Percentiles rank a stretch among this genome's conserved stretches.
Conservation (phyloP, 2,797 vertebrate species). For the Mus spretus region DNA sequence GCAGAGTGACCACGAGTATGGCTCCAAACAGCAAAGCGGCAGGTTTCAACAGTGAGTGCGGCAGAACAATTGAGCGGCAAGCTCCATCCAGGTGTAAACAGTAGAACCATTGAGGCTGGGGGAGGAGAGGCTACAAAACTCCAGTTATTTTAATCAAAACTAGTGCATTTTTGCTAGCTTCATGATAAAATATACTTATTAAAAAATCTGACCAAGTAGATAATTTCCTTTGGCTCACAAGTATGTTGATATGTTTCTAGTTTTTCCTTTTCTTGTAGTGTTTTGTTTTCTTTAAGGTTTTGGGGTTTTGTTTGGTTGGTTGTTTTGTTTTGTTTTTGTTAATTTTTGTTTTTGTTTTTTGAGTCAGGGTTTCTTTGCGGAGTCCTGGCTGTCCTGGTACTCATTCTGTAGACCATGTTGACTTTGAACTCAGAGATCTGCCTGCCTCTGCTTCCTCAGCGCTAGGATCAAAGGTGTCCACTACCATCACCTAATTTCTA, state of each 20-base stretch:
- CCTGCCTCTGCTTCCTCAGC: background rate
- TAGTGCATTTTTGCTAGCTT: slow-evolving; percentile 1
- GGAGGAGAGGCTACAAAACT: background rate
- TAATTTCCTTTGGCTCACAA: slow-evolving; percentile 36
- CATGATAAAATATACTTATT: slow-evolving; percentile 42
- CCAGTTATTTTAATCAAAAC: slow-evolving; percentile 64
- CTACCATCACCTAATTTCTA: background rate
- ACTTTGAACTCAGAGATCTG: background rate
- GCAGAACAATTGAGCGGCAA: too few species aligned
- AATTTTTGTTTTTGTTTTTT: background rate
- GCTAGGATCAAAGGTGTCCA: background rate
- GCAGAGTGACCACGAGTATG: too few species aligned
- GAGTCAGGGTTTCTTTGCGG: background rate
- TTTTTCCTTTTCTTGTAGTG: background rate
- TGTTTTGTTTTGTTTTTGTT: too few species aligned
- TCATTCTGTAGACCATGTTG: background rate
- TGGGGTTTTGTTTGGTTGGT: too few species aligned
- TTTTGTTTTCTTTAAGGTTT: too few species aligned
- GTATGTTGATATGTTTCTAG: background rate
- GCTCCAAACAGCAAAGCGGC: too few species aligned
- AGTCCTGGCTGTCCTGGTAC: background rate
- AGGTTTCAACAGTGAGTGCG: too few species aligned
- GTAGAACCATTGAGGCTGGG: too few species aligned
- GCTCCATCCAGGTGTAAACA: too few species aligned
- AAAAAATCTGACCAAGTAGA: background rate